Percentiles rank a stretch among this genome's conserved stretches.
phyloP scores from a whole-genome alignment of 2,888 invertebrate genomes.

The Cryptocephalus primarius region DNA sequence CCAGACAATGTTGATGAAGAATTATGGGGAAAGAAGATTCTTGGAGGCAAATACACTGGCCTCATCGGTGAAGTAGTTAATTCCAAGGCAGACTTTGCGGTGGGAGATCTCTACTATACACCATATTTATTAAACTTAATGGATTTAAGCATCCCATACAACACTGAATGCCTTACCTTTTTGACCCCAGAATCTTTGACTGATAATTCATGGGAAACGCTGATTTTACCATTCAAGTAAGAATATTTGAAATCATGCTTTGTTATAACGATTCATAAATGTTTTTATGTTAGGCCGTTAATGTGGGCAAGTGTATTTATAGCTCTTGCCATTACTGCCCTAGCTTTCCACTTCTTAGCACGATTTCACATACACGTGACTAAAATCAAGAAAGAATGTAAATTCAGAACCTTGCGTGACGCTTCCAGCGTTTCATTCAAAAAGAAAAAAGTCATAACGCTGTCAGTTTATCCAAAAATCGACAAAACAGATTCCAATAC shows the following conservation, averaged over 20 bases:
- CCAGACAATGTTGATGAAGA: constrained; percentile 47
- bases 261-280: neutral
- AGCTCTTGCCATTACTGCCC: constrained; percentile 54
- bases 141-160: constrained; percentile 68
- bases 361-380: constrained; percentile 42
- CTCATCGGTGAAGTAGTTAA: constrained; percentile 61
- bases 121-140: constrained; percentile 54
- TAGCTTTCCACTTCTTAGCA: constrained; percentile 55
- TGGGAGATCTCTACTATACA: constrained; percentile 70
- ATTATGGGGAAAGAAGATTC: constrained; percentile 55
- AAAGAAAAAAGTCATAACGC: constrained; percentile 19
- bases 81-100: constrained; percentile 57
- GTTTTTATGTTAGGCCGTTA: constrained; percentile 40
- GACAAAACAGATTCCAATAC: constrained; percentile 21
- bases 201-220: constrained; percentile 76
- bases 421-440: constrained; percentile 6
- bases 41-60: constrained; percentile 59
- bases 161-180: constrained; percentile 75
- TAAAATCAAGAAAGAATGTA: constrained; percentile 7
- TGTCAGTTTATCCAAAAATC: constrained; percentile 19
- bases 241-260: constrained; percentile 12
- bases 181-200: constrained; percentile 69
- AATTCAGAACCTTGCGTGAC: neutral
- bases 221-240: constrained; percentile 70
- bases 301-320: constrained; percentile 68